Evolutionary conservation across 2,888 invertebrate genomes (phyloP).

Genomic region (Leucoma salicis): DNA sequence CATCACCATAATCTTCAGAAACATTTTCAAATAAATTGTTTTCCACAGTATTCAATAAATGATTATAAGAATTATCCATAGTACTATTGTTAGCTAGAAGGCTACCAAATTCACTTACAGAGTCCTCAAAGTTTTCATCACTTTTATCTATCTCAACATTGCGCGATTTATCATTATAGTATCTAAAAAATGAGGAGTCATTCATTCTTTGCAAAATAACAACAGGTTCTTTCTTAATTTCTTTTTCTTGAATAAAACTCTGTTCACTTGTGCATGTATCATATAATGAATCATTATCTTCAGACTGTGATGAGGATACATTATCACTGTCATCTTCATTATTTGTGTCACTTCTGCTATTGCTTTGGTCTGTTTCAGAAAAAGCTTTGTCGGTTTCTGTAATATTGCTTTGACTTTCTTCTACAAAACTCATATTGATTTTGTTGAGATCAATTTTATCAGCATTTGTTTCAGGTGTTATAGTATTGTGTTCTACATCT

Average conservation of each 20-base stretch:
- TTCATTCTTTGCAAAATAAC: constrained; percentile 52
- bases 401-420: background rate
- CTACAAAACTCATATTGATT: background rate
- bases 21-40: constrained; percentile 23
- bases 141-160: constrained; percentile 13
- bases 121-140: constrained; percentile 28
- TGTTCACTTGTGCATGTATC: constrained; percentile 62
- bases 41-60: constrained; percentile 20
- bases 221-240: constrained; percentile 37
- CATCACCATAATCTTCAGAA: constrained; percentile 24
- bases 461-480: background rate
- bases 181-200: constrained; percentile 51
- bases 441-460: background rate
- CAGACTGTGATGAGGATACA: constrained; percentile 11
- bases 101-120: constrained; percentile 20
- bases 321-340: constrained; percentile 4
- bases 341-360: background rate
- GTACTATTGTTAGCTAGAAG: constrained; percentile 17
- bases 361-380: background rate
- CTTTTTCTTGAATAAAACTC: constrained; percentile 24
- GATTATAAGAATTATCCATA: constrained; percentile 9
- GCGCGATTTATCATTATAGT: constrained; percentile 39
- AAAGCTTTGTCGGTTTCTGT: constrained; percentile 3
- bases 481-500: background rate
- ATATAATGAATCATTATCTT: constrained; percentile 54